A percentile compares a stretch with the other conserved stretches of the same genome.
Conservation (phyloP, 2,888 invertebrate genomes). For the Epirrhoe alternata region DNA sequence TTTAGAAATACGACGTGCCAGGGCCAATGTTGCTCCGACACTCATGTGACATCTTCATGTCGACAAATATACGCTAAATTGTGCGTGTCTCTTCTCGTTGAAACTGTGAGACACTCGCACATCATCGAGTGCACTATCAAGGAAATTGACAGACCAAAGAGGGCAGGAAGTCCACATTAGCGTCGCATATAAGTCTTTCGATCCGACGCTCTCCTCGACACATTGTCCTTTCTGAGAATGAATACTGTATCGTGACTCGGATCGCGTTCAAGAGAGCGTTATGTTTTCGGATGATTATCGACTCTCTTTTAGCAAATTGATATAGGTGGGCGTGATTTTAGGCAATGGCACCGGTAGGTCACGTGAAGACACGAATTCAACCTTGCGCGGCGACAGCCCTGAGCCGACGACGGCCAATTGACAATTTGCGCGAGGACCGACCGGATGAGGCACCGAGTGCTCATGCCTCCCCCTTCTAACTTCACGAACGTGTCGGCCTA, state of each 20-base stretch:
- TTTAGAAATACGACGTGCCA: slow-evolving; percentile 64
- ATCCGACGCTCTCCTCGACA: slow-evolving; percentile 58
- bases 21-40: slow-evolving; percentile 36
- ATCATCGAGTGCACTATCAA: slow-evolving; percentile 69
- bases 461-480: slow-evolving; percentile 76
- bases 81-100: slow-evolving; percentile 70
- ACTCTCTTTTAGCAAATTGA: slow-evolving; percentile 15
- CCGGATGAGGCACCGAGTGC: slow-evolving; percentile 79
- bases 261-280: slow-evolving; percentile 1
- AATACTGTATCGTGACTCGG: slow-evolving; percentile 17
- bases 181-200: slow-evolving; percentile 67
- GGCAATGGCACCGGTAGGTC: slow-evolving; percentile 54
- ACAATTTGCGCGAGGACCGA: slow-evolving; percentile 76
- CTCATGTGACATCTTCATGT: slow-evolving; percentile 36
- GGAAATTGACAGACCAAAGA: slow-evolving; percentile 79
- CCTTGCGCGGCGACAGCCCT: slow-evolving; percentile 71
- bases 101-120: slow-evolving; percentile 63
- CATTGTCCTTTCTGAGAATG: slow-evolving; percentile 16
- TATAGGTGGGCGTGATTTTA: slow-evolving; percentile 41
- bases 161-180: slow-evolving; percentile 79
- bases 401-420: slow-evolving; percentile 73
- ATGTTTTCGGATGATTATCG: slow-evolving; percentile 6
- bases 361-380: slow-evolving; percentile 62
- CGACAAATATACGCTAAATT: slow-evolving; percentile 53
- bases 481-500: slow-evolving; percentile 65